Evolutionary conservation across 1,140 invertebrate species (phyloP).

Genomic region (Arctopsyche grandis): DNA sequence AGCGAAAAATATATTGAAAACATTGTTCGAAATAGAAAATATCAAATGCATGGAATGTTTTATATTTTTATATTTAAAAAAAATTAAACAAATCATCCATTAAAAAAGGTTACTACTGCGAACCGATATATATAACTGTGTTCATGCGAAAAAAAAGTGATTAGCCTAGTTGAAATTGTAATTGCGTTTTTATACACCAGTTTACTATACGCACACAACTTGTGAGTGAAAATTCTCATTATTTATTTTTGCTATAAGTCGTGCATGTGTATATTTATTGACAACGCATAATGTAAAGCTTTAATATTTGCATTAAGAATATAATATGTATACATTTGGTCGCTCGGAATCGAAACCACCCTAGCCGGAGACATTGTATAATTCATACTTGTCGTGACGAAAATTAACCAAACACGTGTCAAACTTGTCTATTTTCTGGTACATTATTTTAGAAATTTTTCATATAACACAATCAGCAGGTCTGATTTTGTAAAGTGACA

Average conservation of each 20-base stretch:
- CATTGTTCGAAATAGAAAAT: not conserved
- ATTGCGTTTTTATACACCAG: not conserved
- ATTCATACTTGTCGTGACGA: too few species aligned
- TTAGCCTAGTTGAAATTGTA: not conserved
- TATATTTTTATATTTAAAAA: constrained; percentile 8
- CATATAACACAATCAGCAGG: too few species aligned
- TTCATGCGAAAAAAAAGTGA: constrained; percentile 1
- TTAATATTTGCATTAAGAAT: not conserved
- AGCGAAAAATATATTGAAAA: not conserved
- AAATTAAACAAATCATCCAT: not conserved
- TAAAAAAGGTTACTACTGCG: not conserved
- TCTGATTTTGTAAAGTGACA: too few species aligned
- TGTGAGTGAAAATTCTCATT: not conserved
- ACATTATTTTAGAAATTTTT: too few species aligned
- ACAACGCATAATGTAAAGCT: not conserved
- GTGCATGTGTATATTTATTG: not conserved
- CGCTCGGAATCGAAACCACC: too few species aligned
- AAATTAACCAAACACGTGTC: too few species aligned
- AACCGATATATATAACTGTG: not conserved
- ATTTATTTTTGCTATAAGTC: not conserved
- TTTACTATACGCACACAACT: too few species aligned
- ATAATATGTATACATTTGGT: not conserved
- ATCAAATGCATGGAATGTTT: not conserved
- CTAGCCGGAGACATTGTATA: too few species aligned
- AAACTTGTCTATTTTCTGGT: too few species aligned